Conservation (phyloP, 2,113 vertebrate species). For the Tinamus guttatus region DNA sequence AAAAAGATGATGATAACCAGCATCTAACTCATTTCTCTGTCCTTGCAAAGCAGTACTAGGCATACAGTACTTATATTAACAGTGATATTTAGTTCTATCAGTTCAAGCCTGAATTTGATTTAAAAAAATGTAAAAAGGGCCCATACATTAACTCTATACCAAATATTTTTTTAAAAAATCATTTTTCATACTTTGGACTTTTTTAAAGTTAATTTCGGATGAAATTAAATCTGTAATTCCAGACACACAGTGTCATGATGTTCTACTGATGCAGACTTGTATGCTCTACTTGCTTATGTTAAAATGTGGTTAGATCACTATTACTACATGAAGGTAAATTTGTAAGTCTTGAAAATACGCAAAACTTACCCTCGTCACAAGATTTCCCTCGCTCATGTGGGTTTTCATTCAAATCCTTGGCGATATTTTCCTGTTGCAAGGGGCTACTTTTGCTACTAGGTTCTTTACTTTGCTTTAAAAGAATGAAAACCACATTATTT, state of each 20-base stretch:
- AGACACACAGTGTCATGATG: neutral
- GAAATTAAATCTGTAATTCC: neutral
- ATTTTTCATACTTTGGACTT: neutral
- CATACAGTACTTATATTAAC: neutral
- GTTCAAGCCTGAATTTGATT: neutral
- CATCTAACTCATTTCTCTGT: neutral
- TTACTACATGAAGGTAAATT: neutral
- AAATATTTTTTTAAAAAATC: neutral
- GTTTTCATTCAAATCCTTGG: slow-evolving; percentile 17
- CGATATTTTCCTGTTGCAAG: slow-evolving; percentile 15
- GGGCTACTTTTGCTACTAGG: neutral
- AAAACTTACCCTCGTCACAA: slow-evolving; percentile 50
- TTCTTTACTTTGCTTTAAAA: slow-evolving; percentile 58
- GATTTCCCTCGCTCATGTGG: neutral
- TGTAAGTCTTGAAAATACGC: neutral
- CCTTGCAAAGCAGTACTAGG: neutral
- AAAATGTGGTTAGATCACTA: neutral
- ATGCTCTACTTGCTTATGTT: neutral
- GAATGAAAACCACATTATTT: neutral
- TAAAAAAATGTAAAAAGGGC: neutral
- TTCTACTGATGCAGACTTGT: neutral
- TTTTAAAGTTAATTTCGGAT: neutral
- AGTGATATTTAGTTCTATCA: neutral
- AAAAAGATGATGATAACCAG: neutral
- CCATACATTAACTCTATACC: neutral